These are phyloP conservation scores for Nyctibius grandis DNA, from an alignment of 2,797 vertebrate genomes.

Conservation along the genomic window DNA sequence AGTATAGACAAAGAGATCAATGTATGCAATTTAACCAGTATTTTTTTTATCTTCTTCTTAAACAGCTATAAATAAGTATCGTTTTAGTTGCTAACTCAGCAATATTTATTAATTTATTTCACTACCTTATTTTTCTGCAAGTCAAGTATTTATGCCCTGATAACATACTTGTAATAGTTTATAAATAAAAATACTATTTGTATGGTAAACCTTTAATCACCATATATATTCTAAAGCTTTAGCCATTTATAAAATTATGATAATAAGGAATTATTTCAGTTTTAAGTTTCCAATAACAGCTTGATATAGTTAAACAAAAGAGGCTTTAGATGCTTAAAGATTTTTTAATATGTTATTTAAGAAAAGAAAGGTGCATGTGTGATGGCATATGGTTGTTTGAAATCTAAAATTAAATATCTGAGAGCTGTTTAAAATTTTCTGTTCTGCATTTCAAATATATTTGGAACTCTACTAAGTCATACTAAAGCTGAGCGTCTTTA, in stretches of 20 bases:
- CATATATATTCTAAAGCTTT: background rate
- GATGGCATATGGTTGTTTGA: background rate
- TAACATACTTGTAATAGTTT: background rate
- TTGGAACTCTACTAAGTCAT: background rate
- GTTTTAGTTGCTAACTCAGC: background rate
- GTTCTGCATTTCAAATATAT: background rate
- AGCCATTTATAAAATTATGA: background rate
- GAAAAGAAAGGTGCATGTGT: background rate
- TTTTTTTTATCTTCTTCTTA: background rate
- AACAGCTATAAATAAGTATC: background rate
- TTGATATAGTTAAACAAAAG: background rate
- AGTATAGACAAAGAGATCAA: background rate
- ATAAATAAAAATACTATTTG: background rate
- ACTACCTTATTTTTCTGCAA: background rate
- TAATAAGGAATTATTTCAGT: background rate
- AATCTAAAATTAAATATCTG: background rate
- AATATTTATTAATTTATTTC: background rate
- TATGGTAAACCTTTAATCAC: background rate
- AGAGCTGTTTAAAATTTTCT: background rate
- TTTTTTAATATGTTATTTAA: background rate
- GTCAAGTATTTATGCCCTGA: background rate
- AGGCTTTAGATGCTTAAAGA: background rate
- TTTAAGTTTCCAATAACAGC: background rate
- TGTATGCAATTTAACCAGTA: background rate
- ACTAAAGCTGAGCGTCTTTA: background rate